phyloP scores from a whole-genome alignment of 1,140 invertebrate species.

The Stegodyphus dumicola region DNA sequence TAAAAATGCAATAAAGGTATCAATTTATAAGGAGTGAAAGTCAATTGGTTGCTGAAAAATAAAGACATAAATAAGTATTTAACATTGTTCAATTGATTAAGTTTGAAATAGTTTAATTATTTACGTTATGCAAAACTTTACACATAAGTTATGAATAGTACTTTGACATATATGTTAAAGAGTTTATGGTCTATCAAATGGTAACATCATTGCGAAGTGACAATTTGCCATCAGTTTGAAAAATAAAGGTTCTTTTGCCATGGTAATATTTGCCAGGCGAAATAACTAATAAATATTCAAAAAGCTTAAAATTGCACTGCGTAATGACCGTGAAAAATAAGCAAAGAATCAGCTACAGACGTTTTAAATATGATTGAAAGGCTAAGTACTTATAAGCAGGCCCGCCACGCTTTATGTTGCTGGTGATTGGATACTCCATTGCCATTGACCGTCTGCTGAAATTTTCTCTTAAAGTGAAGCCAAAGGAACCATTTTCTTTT shows the following conservation, averaged over 20 bases:
- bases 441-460: neutral
- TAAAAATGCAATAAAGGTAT: too few relatives aligned
- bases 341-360: neutral
- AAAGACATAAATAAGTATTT: too few relatives aligned
- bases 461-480: conserved; percentile 26
- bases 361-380: neutral
- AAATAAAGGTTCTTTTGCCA: neutral
- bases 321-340: neutral
- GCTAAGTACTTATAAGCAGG: conserved; percentile 8
- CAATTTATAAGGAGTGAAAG: too few relatives aligned
- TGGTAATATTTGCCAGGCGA: neutral
- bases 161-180: too few relatives aligned
- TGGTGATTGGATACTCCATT: conserved; percentile 23
- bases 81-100: too few relatives aligned
- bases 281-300: neutral
- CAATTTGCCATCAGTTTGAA: neutral
- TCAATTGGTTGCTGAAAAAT: too few relatives aligned
- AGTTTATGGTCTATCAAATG: neutral
- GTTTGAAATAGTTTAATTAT: too few relatives aligned
- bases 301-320: too few relatives aligned
- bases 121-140: too few relatives aligned
- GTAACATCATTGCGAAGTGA: neutral
- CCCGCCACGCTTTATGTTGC: neutral
- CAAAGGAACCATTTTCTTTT: conserved; percentile 17
- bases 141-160: too few relatives aligned